Base-by-base conservation (phyloP, 2,888 invertebrate species). In the Pyrgus malvae region DNA sequence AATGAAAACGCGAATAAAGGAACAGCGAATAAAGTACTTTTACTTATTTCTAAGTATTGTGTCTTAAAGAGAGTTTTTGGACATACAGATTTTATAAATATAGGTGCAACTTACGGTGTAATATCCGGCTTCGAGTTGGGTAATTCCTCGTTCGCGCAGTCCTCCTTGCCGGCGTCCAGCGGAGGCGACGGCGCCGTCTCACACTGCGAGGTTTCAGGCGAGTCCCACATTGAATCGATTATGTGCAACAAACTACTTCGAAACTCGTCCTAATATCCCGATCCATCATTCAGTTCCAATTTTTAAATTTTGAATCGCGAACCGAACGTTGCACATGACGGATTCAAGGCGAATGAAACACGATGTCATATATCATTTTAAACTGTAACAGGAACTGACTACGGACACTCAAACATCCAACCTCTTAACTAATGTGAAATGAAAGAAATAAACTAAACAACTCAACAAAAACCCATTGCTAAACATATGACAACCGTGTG, bases 141-240 rank as follows among this genome's bases (percentile, higher is more conserved):
- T 41, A 78, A 81, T 67, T 87, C 74, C 68, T 91, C 73, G 77
- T 82, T 84, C 71, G 78, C 67, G 67, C 73, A 76, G 63, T 68
- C 72, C 11, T 89, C 86, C 63, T 81, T 81, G 69, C 80, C 66
- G 65, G 75, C 60, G 70, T 78, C 74, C 70, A 71, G 73, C 56
- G 80, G 76, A 63, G 80, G 82, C 66, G 83, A 76, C 61, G 73
- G 69, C 61, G 76, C 80, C 59, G 77, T 83, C 78, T 90, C 89
- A 75, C 90, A 83, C 91, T 91, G 91, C 85, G 91, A 90, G 80
- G 80, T 83, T 86, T 90, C 91, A 84, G 90, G 84, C 88, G 91
- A 91, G 87, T 91, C 91, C 91, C 91, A 91, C 91, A 91, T 78
- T 91, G 91, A 91, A 91, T 91, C 91, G 85, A 91, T 91, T 89